phyloP scores from a whole-genome alignment of 2,888 invertebrate genomes.

The Phymatocera aterrima region DNA sequence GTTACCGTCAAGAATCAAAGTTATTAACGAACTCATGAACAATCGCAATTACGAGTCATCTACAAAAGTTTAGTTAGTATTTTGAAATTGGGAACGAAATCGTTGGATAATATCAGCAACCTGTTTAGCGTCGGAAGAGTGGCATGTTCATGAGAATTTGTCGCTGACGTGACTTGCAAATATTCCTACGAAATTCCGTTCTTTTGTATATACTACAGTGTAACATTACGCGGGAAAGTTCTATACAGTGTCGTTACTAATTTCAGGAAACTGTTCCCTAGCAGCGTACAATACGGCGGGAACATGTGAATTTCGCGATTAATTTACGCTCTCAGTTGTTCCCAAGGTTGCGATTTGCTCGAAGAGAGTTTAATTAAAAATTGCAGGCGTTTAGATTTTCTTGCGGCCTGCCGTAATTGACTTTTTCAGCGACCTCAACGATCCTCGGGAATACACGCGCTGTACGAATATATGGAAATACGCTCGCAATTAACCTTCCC shows the following conservation, averaged over 20 bases:
- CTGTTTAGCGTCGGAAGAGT: neutral
- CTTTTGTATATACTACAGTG: no score
- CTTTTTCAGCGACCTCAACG: conserved; percentile 17
- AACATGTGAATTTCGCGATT: conserved; percentile 22
- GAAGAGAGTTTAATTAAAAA: conserved; percentile 60
- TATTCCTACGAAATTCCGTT: neutral
- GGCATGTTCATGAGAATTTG: conserved; percentile 17
- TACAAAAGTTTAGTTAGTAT: neutral
- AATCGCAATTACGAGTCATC: neutral
- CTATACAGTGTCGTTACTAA: neutral
- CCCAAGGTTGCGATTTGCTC: neutral
- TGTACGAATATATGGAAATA: conserved; percentile 28
- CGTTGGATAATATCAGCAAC: neutral
- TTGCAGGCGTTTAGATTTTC: conserved; percentile 58
- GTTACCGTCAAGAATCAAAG: neutral
- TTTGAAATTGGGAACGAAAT: conserved; percentile 6
- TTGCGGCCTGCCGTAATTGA: conserved; percentile 30
- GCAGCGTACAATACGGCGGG: neutral
- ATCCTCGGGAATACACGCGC: conserved; percentile 12
- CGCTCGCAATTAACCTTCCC: conserved; percentile 28
- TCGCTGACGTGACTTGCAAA: conserved; percentile 17
- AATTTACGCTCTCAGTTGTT: conserved; percentile 17
- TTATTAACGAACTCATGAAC: neutral
- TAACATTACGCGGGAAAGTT: neutral
- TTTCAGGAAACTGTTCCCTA: neutral